Evolutionary conservation across 2,113 vertebrate genomes (phyloP).

Genomic region (Austrofundulus limnaeus): DNA sequence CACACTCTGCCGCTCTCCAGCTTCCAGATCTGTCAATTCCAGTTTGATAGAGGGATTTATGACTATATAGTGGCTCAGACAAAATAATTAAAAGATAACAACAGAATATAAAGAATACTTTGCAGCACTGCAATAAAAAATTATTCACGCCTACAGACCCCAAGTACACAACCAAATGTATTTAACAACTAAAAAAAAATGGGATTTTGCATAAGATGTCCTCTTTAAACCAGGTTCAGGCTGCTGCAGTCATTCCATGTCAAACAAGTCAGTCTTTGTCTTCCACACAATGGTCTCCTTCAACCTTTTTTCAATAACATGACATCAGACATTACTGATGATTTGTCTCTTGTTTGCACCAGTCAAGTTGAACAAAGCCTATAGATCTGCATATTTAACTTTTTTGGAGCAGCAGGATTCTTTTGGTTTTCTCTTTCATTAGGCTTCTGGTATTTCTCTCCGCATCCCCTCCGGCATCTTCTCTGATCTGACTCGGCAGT

Average conservation of each 20-base stretch:
- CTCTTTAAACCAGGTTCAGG: slow-evolving; percentile 24
- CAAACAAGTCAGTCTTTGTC: slow-evolving; percentile 35
- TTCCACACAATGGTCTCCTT: slow-evolving; percentile 31
- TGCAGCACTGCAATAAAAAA: no score
- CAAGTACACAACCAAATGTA: no score
- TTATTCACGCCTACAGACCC: no score
- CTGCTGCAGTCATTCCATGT: slow-evolving; percentile 22
- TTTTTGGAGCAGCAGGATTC: slow-evolving; percentile 1
- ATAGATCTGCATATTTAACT: not conserved
- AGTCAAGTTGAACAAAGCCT: not conserved
- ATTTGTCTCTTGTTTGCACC: slow-evolving; percentile 4
- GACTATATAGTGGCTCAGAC: no score
- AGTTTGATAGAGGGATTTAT: no score
- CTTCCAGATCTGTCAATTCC: no score
- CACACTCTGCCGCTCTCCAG: no score
- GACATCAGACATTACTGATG: not conserved
- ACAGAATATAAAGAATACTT: no score
- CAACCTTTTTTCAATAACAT: slow-evolving; percentile 21
- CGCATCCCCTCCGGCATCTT: slow-evolving; percentile 35
- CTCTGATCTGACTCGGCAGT: slow-evolving; percentile 45
- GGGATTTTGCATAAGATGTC: no score
- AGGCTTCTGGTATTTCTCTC: slow-evolving; percentile 18
- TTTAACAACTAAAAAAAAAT: no score
- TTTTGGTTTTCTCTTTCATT: slow-evolving; percentile 16
- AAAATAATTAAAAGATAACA: no score